Percentiles rank a stretch among this genome's conserved stretches.
phyloP scores from a whole-genome alignment of 2,888 invertebrate genomes.

The Meiosimyza platycephala region DNA sequence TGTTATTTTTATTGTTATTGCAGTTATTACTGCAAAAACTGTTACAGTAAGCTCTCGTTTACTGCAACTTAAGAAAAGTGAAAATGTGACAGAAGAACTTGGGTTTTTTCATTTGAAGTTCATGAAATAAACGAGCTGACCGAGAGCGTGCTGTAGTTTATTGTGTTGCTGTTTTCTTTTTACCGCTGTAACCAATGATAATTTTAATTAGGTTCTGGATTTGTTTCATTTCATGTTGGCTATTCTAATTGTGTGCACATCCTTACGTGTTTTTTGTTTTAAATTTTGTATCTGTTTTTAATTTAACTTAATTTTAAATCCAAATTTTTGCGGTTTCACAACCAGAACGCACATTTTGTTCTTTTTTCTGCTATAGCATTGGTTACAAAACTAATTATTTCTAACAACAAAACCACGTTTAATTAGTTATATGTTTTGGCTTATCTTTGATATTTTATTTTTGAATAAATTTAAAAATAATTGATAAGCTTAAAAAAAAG shows the following conservation, averaged over 20 bases:
- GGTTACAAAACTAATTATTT: too few species aligned
- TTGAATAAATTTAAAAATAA: too few species aligned
- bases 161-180: background rate
- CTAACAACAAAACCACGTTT: too few species aligned
- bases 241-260: slow-evolving; percentile 21
- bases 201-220: slow-evolving; percentile 23
- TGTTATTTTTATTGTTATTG: background rate
- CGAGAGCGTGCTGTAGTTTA: background rate
- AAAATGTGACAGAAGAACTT: too few species aligned
- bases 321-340: background rate
- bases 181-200: slow-evolving; percentile 6
- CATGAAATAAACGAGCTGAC: background rate
- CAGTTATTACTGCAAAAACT: background rate
- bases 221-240: slow-evolving; percentile 3
- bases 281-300: background rate
- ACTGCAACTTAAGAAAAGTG: too few species aligned
- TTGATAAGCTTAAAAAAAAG: too few species aligned
- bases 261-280: background rate
- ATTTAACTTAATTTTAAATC: background rate
- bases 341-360: too few species aligned
- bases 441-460: too few species aligned
- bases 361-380: too few species aligned
- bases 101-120: too few species aligned
- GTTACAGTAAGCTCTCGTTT: too few species aligned
- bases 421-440: too few species aligned